phyloP scores from a whole-genome alignment of 2,797 vertebrate species.

The Lithobates pipiens region DNA sequence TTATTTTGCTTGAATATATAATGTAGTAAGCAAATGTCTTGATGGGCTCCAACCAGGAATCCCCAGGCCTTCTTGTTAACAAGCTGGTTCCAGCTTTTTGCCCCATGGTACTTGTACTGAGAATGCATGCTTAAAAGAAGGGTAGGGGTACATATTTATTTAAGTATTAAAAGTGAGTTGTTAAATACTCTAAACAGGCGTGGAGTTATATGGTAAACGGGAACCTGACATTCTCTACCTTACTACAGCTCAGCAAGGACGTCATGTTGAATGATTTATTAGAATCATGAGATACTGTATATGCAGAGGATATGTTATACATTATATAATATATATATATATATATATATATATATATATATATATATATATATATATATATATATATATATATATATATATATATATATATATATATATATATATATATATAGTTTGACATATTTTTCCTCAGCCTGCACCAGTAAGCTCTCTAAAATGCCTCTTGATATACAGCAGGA shows the following conservation, averaged over 20 bases:
- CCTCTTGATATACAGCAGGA: slow-evolving; percentile 19
- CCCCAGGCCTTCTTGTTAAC: too few relatives aligned
- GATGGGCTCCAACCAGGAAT: too few relatives aligned
- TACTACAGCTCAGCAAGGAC: not conserved
- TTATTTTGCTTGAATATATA: too few relatives aligned
- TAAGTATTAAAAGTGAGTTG: too few relatives aligned
- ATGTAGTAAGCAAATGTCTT: too few relatives aligned
- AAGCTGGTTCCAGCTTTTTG: too few relatives aligned
- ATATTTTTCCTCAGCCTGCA: not conserved
- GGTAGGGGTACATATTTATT: too few relatives aligned
- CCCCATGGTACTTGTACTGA: too few relatives aligned
- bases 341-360: not conserved
- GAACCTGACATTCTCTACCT: not conserved
- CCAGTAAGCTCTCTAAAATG: not conserved
- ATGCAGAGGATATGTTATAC: too few relatives aligned
- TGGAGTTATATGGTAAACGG: not conserved
- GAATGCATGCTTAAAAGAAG: too few relatives aligned
- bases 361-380: not conserved
- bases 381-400: slow-evolving; percentile 1
- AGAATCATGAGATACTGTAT: not conserved
- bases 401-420: not conserved
- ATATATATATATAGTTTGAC: not conserved
- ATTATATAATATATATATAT: not conserved
- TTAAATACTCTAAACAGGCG: too few relatives aligned
- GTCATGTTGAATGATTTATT: not conserved